Evolutionary conservation across 2,888 invertebrate species (phyloP), one percentile per base, ranked within the genome.

Genomic region (Camponotus fellah): DNA sequence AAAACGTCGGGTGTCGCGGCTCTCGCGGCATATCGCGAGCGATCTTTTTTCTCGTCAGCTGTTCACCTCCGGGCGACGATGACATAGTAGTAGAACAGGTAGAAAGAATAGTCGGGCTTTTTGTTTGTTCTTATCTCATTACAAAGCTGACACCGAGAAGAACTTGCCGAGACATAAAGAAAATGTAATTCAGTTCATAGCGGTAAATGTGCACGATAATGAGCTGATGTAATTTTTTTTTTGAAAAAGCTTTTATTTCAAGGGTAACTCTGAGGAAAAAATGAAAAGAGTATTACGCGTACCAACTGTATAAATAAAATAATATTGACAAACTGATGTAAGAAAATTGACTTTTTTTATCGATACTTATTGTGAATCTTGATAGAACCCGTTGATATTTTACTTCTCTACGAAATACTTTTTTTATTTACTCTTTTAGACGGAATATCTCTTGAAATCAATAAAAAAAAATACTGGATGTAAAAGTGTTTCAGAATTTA

Each of bases 111-210:
- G 4, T 3, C 21, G 40, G 17, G 46, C 14, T 58, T 43, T 68
- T 5, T 58, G 60, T 80, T 74, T 72, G 34, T 26, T 46, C 46
- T 80, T 60, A 74, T 80, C 79, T 72, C 60, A 60, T 80, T 80
- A 46, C 26, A 34, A 12, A 43, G 12, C 21, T 80, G 79, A 80
- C 74, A 80, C 5, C 43, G 34, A 26, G 74, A 37, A 46, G 43
- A 26, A 72, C 79, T 46, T 60, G 60, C 60, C 34, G 46, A 60
- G 34, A 12, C 4, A 37, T 26, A 60, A 80, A 72, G 60, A 26
- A 21, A 68, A 6, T 34, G 34, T 69, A 43, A 71, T 21, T 3
- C 60, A 5, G 2, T 17, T 21, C 46, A 32, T 71, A 26, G 17
- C 21, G 21, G 46, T 21, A 46, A 68, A 58, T 6, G 46, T 21